Base-by-base conservation (phyloP, 2,113 vertebrate genomes). In the Phalacrocorax carbo region DNA sequence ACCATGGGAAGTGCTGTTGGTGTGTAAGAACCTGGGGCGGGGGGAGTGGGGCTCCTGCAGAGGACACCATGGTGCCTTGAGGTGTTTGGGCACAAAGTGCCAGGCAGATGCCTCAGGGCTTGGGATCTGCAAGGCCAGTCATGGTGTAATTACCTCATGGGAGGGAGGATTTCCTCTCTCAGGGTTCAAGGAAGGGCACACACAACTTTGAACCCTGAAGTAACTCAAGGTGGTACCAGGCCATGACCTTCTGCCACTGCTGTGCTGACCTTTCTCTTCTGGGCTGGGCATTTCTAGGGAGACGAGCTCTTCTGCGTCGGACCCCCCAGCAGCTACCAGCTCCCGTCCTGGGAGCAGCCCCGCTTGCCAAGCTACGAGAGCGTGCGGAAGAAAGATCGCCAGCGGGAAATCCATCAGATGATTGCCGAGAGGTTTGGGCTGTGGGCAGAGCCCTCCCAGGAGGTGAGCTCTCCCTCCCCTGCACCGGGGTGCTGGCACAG, bases 361-460 rank as follows among this genome's bases (percentile, higher is more conserved):
- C 97, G 61, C 49, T 93, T 99, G 83, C 98, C 98, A 5, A 98
- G 98, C 94, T 99, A 98, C 0, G 98, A 99, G 93, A 99, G 98
- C 0, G 98, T 99, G 82, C 94, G 97, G 51, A 98, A 99, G 93
- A 99, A 99, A 93, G 98, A 98, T 96, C 96, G 96, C 62, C 98
- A 98, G 96, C 98, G 98, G 86, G 98, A 99, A 90, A 99, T 98
- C 97, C 98, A 99, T 77, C 98, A 98, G 98, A 98, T 98, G 98
- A 99, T 98, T 9, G 98, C 98, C 0, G 97, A 98, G 91, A 96
- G 98, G 85, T 99, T 98, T 7, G 98, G 98, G 77, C 98, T 99
- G 85, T 98, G 98, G 97, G 98, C 96, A 88, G 96, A 98, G 42
- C 92, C 96, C 86, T 91, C 97, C 78, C 95, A 96, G 34, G 98